A percentile compares a stretch with the other conserved stretches of the same genome.
Conservation (phyloP, 2,113 vertebrate species). For the Vulpes ferrilata region DNA sequence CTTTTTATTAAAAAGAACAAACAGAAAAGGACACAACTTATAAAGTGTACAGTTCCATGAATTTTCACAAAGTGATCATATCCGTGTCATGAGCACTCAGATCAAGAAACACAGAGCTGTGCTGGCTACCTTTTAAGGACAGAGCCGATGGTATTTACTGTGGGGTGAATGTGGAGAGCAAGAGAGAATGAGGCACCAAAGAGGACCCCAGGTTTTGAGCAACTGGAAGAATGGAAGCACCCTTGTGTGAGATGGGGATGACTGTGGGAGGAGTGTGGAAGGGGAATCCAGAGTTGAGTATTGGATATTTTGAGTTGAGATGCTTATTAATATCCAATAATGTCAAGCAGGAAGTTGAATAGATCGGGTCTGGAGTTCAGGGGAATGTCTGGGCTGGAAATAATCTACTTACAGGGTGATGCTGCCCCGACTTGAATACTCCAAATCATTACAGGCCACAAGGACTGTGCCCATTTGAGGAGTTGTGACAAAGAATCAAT, state of each 20-base stretch:
- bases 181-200: not conserved
- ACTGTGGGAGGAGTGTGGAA: too few relatives aligned
- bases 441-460: not conserved
- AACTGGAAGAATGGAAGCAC: not conserved
- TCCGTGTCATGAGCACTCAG: not conserved
- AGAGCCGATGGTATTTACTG: not conserved
- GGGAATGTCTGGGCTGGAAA: not conserved
- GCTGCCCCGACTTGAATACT: not conserved
- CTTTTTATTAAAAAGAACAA: not conserved
- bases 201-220: not conserved
- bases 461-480: not conserved
- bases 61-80: not conserved
- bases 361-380: not conserved
- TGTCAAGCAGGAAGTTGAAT: not conserved
- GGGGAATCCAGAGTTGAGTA: not conserved
- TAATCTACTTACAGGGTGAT: not conserved
- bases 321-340: not conserved
- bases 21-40: not conserved
- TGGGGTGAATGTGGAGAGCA: not conserved
- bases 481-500: not conserved
- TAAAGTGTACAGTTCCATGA: not conserved
- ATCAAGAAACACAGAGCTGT: not conserved
- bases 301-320: slow-evolving; percentile 1
- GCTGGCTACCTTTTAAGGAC: not conserved
- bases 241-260: not conserved